Percentiles rank a stretch among this genome's conserved stretches.
phyloP scores from a whole-genome alignment of 2,888 invertebrate genomes.

The Mythimna pallens region DNA sequence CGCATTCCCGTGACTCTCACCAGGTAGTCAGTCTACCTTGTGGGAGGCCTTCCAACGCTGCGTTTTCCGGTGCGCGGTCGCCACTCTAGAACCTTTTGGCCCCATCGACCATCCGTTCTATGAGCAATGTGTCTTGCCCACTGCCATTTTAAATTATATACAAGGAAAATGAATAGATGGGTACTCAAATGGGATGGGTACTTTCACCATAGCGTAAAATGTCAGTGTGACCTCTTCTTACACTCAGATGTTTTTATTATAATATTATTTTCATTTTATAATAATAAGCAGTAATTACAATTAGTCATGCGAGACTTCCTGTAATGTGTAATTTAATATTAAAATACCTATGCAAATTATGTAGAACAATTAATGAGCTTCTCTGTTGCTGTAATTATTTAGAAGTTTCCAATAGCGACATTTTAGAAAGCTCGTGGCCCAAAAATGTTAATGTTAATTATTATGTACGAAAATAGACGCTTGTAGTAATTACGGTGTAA shows the following conservation, averaged over 20 bases:
- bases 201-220: not conserved
- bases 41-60: too few species aligned
- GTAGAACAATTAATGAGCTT: constrained; percentile 6
- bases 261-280: not conserved
- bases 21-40: too few species aligned
- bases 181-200: not conserved
- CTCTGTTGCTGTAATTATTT: constrained; percentile 14
- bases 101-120: too few species aligned
- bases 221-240: too few species aligned
- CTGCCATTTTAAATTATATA: too few species aligned
- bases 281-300: not conserved
- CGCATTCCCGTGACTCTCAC: too few species aligned
- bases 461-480: constrained; percentile 12
- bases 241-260: not conserved
- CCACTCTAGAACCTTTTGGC: too few species aligned
- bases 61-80: too few species aligned
- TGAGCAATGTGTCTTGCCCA: too few species aligned
- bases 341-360: constrained; percentile 28
- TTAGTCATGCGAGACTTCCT: not conserved
- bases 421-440: constrained; percentile 24
- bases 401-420: not conserved
- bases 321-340: constrained; percentile 1
- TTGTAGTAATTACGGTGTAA: constrained; percentile 1
- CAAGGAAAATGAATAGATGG: not conserved
- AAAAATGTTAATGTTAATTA: constrained; percentile 18